These are phyloP conservation scores for Hesperophylax magnus DNA, from an alignment of 1,140 invertebrate genomes.

Conservation along the genomic window DNA sequence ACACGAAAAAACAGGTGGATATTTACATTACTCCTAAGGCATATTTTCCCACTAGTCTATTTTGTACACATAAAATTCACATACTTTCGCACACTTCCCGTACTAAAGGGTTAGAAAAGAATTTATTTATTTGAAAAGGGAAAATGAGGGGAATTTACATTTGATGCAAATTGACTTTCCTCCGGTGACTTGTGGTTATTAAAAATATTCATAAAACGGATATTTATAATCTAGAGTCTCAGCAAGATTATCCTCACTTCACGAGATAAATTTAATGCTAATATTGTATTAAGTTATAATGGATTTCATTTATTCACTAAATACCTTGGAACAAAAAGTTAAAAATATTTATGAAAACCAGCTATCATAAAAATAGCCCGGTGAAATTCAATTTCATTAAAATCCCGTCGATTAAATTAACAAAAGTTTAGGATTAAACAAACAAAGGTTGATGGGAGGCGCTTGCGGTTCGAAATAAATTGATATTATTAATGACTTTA, in stretches of 20 bases:
- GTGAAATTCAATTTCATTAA: neutral
- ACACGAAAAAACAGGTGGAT: neutral
- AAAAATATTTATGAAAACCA: too few relatives aligned
- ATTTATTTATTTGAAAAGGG: neutral
- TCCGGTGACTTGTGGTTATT: too few relatives aligned
- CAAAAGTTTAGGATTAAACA: slow-evolving; percentile 4
- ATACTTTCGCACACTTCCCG: neutral
- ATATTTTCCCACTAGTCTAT: neutral
- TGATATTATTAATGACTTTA: neutral
- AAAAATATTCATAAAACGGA: too few relatives aligned
- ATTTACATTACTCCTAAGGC: neutral
- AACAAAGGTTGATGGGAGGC: neutral
- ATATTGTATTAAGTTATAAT: too few relatives aligned
- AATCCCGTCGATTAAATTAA: neutral
- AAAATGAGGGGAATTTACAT: neutral
- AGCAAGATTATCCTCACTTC: too few relatives aligned
- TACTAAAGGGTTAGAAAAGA: neutral
- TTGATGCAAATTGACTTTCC: too few relatives aligned
- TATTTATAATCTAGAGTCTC: too few relatives aligned
- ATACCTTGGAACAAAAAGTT: too few relatives aligned
- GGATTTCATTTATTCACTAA: too few relatives aligned
- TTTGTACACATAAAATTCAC: neutral
- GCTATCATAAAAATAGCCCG: too few relatives aligned
- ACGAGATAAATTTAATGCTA: too few relatives aligned
- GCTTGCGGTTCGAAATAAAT: neutral